Conservation (phyloP, 2,113 vertebrate species). For the Actenoides lindsayi region DNA sequence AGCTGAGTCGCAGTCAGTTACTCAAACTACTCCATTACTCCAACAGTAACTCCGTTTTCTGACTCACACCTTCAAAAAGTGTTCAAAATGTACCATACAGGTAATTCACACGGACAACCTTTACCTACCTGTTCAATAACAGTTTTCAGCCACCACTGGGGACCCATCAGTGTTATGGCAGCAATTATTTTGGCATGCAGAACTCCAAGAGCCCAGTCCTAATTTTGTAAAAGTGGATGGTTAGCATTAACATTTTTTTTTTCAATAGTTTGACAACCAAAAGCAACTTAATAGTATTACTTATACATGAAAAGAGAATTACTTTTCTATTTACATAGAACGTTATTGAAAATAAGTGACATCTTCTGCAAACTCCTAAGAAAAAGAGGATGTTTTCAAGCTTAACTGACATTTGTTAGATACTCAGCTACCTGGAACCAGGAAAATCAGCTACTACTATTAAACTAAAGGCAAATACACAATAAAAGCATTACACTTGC, state of each 20-base stretch:
- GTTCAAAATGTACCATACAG: background rate
- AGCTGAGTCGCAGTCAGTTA: background rate
- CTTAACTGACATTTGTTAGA: background rate
- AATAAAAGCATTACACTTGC: background rate
- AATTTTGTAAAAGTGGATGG: background rate
- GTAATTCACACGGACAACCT: background rate
- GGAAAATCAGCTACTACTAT: background rate
- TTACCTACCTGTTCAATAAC: slow-evolving; percentile 94
- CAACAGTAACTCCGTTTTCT: background rate
- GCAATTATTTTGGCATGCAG: slow-evolving; percentile 99
- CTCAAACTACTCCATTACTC: background rate
- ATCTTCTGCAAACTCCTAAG: background rate
- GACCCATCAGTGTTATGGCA: slow-evolving; percentile 98
- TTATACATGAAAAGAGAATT: background rate
- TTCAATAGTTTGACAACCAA: background rate
- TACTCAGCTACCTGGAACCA: background rate
- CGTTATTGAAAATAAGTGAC: background rate
- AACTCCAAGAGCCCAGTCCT: slow-evolving; percentile 99
- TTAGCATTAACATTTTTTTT: background rate
- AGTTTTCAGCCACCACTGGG: slow-evolving; percentile 99
- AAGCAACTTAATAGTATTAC: background rate
- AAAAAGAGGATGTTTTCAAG: background rate
- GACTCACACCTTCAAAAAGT: background rate
- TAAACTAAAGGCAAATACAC: background rate
- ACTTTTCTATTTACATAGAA: background rate